Percentiles rank a stretch among this genome's conserved stretches.
Evolutionary conservation across 2,888 invertebrate species (phyloP).

Genomic region (Chrysina gloriosa): DNA sequence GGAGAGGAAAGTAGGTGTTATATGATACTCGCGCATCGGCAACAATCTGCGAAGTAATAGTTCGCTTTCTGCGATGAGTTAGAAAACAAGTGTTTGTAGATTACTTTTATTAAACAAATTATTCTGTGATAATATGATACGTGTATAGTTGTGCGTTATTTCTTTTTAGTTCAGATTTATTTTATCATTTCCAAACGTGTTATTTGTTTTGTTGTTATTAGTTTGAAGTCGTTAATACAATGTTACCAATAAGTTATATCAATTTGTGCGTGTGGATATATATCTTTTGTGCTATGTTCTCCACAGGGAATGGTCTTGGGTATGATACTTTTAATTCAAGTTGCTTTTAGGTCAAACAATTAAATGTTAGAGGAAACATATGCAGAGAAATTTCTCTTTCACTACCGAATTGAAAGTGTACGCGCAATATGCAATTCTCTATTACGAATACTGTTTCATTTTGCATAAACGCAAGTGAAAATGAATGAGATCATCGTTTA

Average conservation of each 20-base stretch:
- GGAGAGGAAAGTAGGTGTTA: constrained; percentile 41
- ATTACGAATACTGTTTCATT: neutral
- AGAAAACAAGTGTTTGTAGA: constrained; percentile 12
- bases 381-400: constrained; percentile 34
- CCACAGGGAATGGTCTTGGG: constrained; percentile 16
- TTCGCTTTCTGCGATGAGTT: constrained; percentile 28
- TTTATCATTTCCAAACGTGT: constrained; percentile 1
- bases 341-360: neutral
- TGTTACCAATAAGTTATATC: constrained; percentile 19
- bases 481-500: constrained; percentile 28
- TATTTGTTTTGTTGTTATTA: neutral
- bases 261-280: neutral
- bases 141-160: constrained; percentile 25
- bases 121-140: constrained; percentile 34
- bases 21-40: constrained; percentile 20
- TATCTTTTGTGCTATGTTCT: neutral
- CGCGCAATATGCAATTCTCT: neutral
- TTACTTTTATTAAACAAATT: neutral
- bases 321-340: constrained; percentile 15
- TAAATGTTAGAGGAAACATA: neutral
- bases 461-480: neutral
- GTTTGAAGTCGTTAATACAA: constrained; percentile 16
- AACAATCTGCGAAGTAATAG: constrained; percentile 32
- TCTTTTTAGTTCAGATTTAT: neutral
- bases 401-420: constrained; percentile 22